These are phyloP conservation scores for Toxostoma redivivum DNA, from an alignment of 2,113 vertebrate genomes.

Conservation along the genomic window DNA sequence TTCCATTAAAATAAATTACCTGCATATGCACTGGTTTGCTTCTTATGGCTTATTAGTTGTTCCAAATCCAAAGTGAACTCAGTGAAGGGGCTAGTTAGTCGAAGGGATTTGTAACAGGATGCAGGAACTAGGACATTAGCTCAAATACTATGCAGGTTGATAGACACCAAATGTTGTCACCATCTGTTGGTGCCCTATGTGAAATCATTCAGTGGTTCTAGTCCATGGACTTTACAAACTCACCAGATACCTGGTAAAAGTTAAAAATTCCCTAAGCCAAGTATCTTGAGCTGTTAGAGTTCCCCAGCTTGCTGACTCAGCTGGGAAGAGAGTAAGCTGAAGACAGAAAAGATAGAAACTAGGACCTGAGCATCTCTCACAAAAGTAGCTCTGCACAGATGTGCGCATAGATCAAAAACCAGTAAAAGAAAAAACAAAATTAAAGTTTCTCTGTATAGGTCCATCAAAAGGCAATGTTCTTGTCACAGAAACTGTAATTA, in stretches of 20 bases:
- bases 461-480: neutral
- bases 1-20: neutral
- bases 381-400: neutral
- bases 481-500: neutral
- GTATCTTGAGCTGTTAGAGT: neutral
- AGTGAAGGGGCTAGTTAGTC: neutral
- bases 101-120: slow-evolving; percentile 19
- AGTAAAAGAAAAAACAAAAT: neutral
- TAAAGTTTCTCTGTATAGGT: neutral
- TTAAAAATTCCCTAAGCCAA: neutral
- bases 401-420: neutral
- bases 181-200: slow-evolving; percentile 33
- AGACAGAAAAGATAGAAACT: neutral
- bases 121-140: slow-evolving; percentile 18
- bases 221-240: neutral
- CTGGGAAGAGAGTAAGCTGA: neutral
- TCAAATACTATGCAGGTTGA: neutral
- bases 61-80: neutral
- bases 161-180: slow-evolving; percentile 45
- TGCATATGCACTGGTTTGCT: neutral
- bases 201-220: slow-evolving; percentile 22
- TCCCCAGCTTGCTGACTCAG: neutral
- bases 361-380: neutral
- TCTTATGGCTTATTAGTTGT: neutral
- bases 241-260: slow-evolving; percentile 25